phyloP scores from a whole-genome alignment of 2,797 vertebrate genomes.

The Calcarius lapponicus region DNA sequence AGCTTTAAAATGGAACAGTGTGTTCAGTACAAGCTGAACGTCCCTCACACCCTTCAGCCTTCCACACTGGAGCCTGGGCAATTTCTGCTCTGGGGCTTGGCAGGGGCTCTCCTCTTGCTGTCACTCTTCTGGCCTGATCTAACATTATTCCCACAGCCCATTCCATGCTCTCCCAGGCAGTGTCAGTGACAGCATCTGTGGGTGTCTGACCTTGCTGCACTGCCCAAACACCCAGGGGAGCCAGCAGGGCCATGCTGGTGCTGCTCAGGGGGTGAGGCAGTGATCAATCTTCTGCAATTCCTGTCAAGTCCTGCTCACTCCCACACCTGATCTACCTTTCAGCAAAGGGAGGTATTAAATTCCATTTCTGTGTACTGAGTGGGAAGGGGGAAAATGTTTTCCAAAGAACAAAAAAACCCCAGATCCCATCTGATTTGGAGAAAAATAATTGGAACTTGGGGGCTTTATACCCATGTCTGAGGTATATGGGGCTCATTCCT shows the following conservation, averaged over 20 bases:
- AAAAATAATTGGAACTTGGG: rapidly evolving
- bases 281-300: background rate
- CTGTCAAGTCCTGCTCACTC: background rate
- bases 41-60: background rate
- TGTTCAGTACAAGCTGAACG: background rate
- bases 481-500: background rate
- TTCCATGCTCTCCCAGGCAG: background rate
- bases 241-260: rapidly evolving
- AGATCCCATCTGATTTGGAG: background rate
- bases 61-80: background rate
- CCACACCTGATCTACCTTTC: background rate
- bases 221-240: background rate
- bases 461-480: background rate
- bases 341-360: background rate
- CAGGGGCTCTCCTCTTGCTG: background rate
- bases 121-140: background rate
- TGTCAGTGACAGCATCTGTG: background rate
- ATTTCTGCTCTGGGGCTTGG: background rate
- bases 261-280: background rate
- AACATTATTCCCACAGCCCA: background rate
- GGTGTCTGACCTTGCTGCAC: background rate
- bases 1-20: background rate
- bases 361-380: background rate
- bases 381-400: background rate
- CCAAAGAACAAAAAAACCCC: background rate